Evolutionary conservation across 2,113 vertebrate genomes (phyloP).

Genomic region (Alethe castanea): DNA sequence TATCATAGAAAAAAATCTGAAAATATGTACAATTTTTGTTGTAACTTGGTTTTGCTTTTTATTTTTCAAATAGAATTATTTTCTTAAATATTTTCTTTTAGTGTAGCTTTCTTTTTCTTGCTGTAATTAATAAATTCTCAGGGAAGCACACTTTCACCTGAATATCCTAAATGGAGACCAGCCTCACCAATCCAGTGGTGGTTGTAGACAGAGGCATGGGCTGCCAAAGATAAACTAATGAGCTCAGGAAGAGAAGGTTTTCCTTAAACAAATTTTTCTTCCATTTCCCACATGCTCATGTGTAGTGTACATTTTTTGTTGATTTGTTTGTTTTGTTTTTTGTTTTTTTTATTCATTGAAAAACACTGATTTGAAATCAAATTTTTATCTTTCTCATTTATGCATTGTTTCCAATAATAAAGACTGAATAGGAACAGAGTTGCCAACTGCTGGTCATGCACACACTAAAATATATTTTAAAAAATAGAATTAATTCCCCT

Average conservation of each 20-base stretch:
- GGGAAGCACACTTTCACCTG: not conserved
- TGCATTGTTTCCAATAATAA: not conserved
- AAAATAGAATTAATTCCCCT: not conserved
- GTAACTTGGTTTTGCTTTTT: accelerated
- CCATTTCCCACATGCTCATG: not conserved
- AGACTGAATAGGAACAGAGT: not conserved
- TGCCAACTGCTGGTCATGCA: not conserved
- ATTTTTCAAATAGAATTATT: not conserved
- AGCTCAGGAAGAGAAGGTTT: not conserved
- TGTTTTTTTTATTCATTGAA: not conserved
- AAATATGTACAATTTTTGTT: not conserved
- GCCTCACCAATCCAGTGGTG: not conserved
- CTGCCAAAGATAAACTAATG: not conserved
- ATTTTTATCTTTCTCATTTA: not conserved
- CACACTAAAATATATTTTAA: not conserved
- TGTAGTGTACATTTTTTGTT: no score
- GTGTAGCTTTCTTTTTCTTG: not conserved
- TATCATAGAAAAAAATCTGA: not conserved
- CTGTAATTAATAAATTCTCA: not conserved
- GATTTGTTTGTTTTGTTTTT: no score
- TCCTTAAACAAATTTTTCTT: not conserved
- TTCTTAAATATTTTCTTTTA: not conserved
- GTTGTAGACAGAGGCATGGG: not conserved
- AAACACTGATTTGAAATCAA: not conserved
- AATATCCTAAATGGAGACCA: not conserved